phyloP scores from a whole-genome alignment of 2,113 vertebrate genomes.

The Marcusenius ussheri region DNA sequence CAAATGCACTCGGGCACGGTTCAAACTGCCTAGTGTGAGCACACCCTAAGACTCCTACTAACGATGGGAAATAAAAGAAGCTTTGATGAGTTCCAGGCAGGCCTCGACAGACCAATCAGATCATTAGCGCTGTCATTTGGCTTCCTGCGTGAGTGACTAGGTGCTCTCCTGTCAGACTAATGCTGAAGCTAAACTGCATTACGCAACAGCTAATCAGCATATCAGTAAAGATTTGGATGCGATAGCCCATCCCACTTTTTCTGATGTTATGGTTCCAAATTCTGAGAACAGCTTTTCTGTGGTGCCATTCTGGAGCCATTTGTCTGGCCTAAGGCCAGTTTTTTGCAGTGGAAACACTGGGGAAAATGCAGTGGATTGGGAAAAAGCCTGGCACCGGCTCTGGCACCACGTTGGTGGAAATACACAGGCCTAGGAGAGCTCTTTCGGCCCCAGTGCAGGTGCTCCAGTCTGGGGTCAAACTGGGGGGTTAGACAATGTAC shows the following conservation, averaged over 20 bases:
- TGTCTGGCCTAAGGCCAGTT: background rate
- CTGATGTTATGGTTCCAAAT: background rate
- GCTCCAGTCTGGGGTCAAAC: background rate
- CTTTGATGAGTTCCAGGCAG: background rate
- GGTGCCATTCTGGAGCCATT: background rate
- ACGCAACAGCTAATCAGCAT: background rate
- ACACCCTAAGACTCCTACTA: background rate
- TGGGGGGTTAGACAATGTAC: background rate
- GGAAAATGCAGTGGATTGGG: background rate
- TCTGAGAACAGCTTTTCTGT: background rate
- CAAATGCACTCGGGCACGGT: too few species aligned
- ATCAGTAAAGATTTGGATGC: background rate
- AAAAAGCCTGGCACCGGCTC: background rate
- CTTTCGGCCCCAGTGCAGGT: background rate
- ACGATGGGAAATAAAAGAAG: background rate
- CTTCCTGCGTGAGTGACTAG: background rate
- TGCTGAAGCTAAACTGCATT: constrained; percentile 35
- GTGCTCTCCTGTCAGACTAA: constrained; percentile 41
- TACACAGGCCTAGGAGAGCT: background rate
- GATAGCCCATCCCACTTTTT: background rate
- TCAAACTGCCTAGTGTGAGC: too few species aligned
- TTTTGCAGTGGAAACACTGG: background rate
- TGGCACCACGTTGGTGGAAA: background rate
- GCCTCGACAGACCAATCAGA: background rate
- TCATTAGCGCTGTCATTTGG: background rate